Evolutionary conservation across 2,888 invertebrate genomes (phyloP), one percentile per base, ranked within the genome.

Genomic region (Ametastegia equiseti): DNA sequence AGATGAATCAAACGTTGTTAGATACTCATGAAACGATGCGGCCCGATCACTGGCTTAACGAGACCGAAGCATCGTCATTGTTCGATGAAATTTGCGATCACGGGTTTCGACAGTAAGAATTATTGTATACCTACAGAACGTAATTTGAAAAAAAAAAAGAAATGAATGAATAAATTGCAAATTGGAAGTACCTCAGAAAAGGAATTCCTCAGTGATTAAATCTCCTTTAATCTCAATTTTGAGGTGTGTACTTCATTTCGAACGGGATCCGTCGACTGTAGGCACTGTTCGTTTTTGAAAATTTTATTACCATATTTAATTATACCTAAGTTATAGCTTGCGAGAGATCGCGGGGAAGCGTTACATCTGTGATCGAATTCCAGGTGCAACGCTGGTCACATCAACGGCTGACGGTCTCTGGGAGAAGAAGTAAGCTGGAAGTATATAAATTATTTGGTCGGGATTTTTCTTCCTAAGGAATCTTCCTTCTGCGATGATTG

Each of bases 1-100:
- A 91, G 91, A 88, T 91, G 39, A 89, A 90, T 84, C 83, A 87
- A 83, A 90, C 88, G 1, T 81, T 91, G n/a, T 42, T 85, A 11
- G 85, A 86, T 7, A 81, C 86, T 11, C 87, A 89, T 69, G 86
- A 89, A 47, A 82, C 81, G n/a, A 83, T 88, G 83, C 73, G 81
- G 47, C 79, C 84, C 3, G 80, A 83, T 39, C 57, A 80, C 23
- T 85, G 83, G 82, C 81, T 90, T 13, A 86, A 86, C 57, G 85
- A 88, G 6, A 83, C 82, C 0, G 87, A 90, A 77, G 71, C 80
- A 1, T 78, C 82, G n/a, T 65, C 84, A 42, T 73, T 88, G n/a
- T 71, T 91, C 19, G 84, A 84, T 71, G 83, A 84, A 4, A 86
- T 88, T 27, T 91, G 91, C 77, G 84, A 89, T 39, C 81, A 88